Percentiles rank a stretch among this genome's conserved stretches.
Conservation (phyloP, 2,113 vertebrate species). For the Rynchops niger region DNA sequence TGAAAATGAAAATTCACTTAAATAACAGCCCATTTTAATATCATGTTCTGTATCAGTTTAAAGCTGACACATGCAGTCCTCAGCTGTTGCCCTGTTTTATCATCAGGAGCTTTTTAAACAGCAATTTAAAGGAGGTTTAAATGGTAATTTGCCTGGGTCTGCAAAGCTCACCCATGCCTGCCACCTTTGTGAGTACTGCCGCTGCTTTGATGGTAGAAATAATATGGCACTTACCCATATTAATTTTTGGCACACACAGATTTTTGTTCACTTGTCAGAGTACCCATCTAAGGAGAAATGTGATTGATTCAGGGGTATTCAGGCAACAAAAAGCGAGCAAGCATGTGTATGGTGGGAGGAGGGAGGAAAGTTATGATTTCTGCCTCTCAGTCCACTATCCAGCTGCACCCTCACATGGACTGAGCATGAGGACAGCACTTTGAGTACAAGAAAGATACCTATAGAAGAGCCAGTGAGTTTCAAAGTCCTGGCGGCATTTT, state of each 20-base stretch:
- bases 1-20: neutral
- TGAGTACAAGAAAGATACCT: neutral
- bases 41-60: neutral
- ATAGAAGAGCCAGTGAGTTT: neutral
- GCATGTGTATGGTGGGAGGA: rapidly evolving
- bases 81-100: neutral
- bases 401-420: neutral
- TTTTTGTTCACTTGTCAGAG: neutral
- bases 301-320: too few relatives aligned
- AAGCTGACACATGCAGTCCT: neutral
- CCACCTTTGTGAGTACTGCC: neutral
- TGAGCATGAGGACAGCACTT: neutral
- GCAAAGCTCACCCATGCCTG: neutral
- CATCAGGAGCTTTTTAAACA: neutral
- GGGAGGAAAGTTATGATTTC: neutral
- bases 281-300: neutral
- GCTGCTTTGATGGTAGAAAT: neutral
- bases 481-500: neutral
- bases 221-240: neutral
- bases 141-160: neutral
- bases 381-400: neutral
- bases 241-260: neutral
- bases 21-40: neutral
- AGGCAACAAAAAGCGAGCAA: neutral
- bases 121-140: neutral